Percentiles rank a stretch among this genome's conserved stretches.
These are phyloP conservation scores for Andricus quercusramuli DNA, from an alignment of 2,888 invertebrate genomes.

Conservation along the genomic window DNA sequence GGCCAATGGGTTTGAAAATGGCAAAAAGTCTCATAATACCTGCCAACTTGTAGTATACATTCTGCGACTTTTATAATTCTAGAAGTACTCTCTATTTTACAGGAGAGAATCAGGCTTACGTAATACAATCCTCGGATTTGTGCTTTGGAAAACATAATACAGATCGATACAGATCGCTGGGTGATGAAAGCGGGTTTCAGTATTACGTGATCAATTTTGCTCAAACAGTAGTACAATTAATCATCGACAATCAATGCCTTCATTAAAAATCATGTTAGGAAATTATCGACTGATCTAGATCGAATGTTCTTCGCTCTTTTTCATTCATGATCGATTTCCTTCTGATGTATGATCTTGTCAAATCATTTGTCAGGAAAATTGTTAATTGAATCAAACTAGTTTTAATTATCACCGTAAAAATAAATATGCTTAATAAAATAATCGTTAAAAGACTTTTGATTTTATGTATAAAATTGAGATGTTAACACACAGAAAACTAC, in stretches of 20 bases:
- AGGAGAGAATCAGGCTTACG: neutral
- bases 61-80: neutral
- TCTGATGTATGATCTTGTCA: neutral
- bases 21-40: neutral
- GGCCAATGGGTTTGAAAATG: conserved; percentile 15
- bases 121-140: neutral
- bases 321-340: neutral
- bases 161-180: neutral
- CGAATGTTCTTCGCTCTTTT: neutral
- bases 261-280: neutral
- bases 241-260: conserved; percentile 6
- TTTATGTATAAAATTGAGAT: too few relatives aligned
- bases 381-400: neutral
- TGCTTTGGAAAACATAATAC: neutral
- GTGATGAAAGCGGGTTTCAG: neutral
- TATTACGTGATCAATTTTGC: neutral
- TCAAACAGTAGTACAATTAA: conserved; percentile 7
- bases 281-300: neutral
- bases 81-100: neutral
- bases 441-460: neutral
- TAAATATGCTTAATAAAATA: too few relatives aligned
- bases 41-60: neutral
- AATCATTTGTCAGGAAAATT: neutral
- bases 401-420: neutral
- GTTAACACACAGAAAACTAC: too few relatives aligned